Base-by-base conservation (phyloP, 2,888 invertebrate species). In the Andrena chrysosceles region DNA sequence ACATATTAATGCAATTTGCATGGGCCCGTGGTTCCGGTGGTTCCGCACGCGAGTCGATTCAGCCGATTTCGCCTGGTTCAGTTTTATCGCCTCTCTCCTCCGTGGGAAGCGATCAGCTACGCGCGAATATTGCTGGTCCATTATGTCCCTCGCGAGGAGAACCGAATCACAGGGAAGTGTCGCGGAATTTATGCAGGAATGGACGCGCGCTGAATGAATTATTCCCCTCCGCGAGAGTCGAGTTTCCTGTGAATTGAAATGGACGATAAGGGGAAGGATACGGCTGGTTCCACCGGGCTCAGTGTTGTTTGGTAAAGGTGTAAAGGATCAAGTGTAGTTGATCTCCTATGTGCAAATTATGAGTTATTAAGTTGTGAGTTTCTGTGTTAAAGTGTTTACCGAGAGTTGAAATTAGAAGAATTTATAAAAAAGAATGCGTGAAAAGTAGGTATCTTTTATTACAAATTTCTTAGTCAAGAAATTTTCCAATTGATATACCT, bases 1-100 rank as follows among this genome's bases (percentile, higher is more conserved):
- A 90, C 88, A 89, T 89, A 91, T 91, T 91, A 91, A 91, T 91
- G 90, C 91, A 90, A 91, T 91, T 91, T 91, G 91, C 91, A 90
- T 87, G 82, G 82, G 69, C 69, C 52, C 82, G 78, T 76, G 88
- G 81, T 83, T 82, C 81, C 72, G 72, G 73, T 48, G 73, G 64
- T 71, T 49, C 74, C 76, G 35, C 64, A 66, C 80, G 83, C 75
- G 69, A 89, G 81, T 86, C 85, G 79, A 83, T 86, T 84, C 84
- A 74, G 80, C 83, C 85, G 84, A 89, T 89, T 89, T 85, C 66
- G 74, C 76, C 56, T 64, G 66, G 68, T 62, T 77, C 78, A 81
- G 75, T 89, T 89, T 89, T 89, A 88, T 82, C 76, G 67, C 66
- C 59, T 48, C 71, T 62, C 35, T n/a, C 31, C 54, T 2, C 35